phyloP scores from a whole-genome alignment of 92 coral and sea anemone genomes.

The Nematostella vectensis region DNA sequence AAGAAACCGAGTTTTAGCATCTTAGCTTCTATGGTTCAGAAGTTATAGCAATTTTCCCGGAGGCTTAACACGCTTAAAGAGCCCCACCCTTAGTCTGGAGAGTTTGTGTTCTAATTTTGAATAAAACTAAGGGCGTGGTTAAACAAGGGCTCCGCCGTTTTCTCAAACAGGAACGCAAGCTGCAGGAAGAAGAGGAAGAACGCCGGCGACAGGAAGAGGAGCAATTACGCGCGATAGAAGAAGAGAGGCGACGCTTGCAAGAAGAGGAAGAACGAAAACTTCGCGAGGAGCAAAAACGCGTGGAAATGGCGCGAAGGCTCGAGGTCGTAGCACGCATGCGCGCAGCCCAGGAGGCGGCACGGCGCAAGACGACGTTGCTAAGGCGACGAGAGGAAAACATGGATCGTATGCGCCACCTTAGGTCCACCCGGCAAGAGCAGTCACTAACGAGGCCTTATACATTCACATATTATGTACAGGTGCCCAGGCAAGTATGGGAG shows the following conservation, averaged over 20 bases:
- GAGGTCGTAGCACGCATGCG: conserved; percentile 92
- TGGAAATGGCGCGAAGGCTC: conserved; percentile 70
- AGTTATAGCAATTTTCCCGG: too few relatives aligned
- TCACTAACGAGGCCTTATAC: conserved; percentile 55
- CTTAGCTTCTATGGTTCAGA: too few relatives aligned
- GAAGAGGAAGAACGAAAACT: conserved; percentile 54
- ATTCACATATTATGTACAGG: conserved; percentile 60
- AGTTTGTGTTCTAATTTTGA: too few relatives aligned
- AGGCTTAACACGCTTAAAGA: too few relatives aligned
- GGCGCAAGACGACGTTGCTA: conserved; percentile 60
- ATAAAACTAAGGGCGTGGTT: too few relatives aligned
- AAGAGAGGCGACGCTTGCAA: conserved; percentile 57
- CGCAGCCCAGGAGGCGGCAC: conserved; percentile 69
- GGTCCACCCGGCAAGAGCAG: conserved; percentile 64
- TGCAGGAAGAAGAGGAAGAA: conserved; percentile 70
- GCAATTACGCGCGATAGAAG: conserved; percentile 69
- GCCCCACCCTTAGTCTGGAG: too few relatives aligned
- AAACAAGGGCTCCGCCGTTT: too few relatives aligned
- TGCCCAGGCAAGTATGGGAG: conserved; percentile 84
- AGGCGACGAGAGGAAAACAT: conserved; percentile 69
- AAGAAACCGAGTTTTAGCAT: too few relatives aligned
- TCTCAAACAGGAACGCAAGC: conserved; percentile 59
- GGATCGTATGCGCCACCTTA: conserved; percentile 65
- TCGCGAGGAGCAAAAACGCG: conserved; percentile 60
- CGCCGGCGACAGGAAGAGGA: conserved; percentile 61